Percentiles rank a stretch among this genome's conserved stretches.
Conservation (phyloP, 2,888 invertebrate species). For the Eupithecia subfuscata region DNA sequence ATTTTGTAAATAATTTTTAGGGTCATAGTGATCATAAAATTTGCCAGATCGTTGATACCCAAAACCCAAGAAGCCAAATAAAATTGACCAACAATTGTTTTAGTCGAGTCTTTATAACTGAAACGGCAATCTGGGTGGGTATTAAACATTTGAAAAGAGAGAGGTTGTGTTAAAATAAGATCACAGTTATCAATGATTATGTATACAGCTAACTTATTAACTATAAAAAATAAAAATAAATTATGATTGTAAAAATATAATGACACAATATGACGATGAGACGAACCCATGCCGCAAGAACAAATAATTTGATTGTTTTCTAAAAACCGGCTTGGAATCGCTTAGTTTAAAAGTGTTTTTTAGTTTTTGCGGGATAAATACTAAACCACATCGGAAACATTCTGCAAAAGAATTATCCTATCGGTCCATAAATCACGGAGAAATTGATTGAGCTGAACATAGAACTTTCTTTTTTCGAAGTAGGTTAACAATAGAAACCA, state of each 20-base stretch:
- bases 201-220: background rate
- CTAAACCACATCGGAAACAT: no score
- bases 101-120: background rate
- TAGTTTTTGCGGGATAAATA: no score
- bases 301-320: no score
- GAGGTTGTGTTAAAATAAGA: background rate
- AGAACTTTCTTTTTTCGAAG: no score
- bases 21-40: conserved; percentile 24
- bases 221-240: background rate
- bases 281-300: background rate
- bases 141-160: background rate
- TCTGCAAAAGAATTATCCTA: no score
- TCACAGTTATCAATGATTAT: background rate
- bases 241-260: background rate
- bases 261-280: background rate
- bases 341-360: no score
- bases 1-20: conserved; percentile 39
- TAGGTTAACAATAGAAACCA: no score
- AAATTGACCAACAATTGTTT: background rate
- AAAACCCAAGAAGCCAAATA: background rate
- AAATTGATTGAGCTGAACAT: no score
- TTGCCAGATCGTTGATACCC: background rate
- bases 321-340: background rate
- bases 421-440: no score
- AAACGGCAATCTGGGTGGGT: background rate